phyloP scores from a whole-genome alignment of 2,113 vertebrate species.

The Scomber scombrus region DNA sequence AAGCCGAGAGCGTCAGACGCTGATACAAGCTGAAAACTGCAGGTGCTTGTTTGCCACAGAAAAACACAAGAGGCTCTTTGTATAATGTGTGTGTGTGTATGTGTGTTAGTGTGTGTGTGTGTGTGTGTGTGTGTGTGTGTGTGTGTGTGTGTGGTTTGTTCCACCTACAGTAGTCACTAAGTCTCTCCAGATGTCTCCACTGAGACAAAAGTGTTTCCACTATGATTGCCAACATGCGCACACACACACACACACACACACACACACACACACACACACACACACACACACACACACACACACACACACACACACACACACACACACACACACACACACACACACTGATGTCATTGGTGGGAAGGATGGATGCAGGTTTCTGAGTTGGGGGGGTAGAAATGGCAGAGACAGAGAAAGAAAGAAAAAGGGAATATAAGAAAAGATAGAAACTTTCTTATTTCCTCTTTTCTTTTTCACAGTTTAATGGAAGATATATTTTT shows the following conservation, averaged over 20 bases:
- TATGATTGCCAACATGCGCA: slow-evolving; percentile 36
- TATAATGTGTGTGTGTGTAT: slow-evolving; percentile 23
- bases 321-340: slow-evolving; percentile 21
- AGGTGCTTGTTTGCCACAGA: not conserved
- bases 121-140: not conserved
- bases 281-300: slow-evolving; percentile 17
- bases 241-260: slow-evolving; percentile 23
- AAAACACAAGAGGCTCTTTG: slow-evolving; percentile 69
- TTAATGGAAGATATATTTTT: too few relatives aligned
- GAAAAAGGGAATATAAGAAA: not conserved
- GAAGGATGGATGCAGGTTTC: slow-evolving; percentile 21
- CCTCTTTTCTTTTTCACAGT: too few relatives aligned
- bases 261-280: slow-evolving; percentile 11
- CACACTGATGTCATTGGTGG: slow-evolving; percentile 41
- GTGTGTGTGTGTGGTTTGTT: slow-evolving; percentile 44
- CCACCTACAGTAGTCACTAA: slow-evolving; percentile 65
- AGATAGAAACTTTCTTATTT: too few relatives aligned
- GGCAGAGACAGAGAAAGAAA: not conserved
- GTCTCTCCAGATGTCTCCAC: slow-evolving; percentile 65
- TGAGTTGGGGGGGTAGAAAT: not conserved
- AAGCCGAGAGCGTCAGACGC: not conserved
- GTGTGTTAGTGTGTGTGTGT: not conserved
- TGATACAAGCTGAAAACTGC: not conserved
- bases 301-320: slow-evolving; percentile 10
- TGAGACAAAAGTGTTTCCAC: slow-evolving; percentile 60